Evolutionary conservation across 1,140 invertebrate species (phyloP), one percentile per base, ranked within the genome.

Genomic region (Apis dorsata): DNA sequence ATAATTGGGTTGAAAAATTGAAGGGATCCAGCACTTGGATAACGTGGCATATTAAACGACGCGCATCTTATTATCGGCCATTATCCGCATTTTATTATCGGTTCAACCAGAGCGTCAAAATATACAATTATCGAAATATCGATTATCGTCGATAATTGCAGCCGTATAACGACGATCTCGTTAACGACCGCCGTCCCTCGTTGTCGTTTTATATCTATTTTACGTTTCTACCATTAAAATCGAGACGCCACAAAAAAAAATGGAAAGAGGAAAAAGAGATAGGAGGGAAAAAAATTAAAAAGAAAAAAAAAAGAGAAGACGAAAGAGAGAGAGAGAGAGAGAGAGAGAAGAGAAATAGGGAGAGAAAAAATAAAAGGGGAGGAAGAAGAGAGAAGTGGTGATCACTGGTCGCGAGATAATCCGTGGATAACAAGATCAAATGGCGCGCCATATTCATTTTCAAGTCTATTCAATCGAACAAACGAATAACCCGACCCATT

Each of bases 141-240:
- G 75, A 83, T 81, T 81, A 88, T 82, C 81, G 82, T 82, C 90
- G 85, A 91, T 91, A 91, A 91, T 91, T 90, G 88, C 81, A 79
- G 53, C 71, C 85, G 84, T 85, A 85, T 88, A 90, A 89, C 86
- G 90, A 90, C 84, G 78, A 65, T 79, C 84, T 91, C 90, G 89
- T 91, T 91, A 91, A 60, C 81, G 85, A 71, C 85, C 76, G 85
- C 86, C 83, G 90, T 81, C 74, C 74, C 34, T 59, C 51, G 4
- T 53, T 66, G 55, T 72, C 85, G 60, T 86, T 88, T 51, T 83
- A 69, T 79, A 69, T 79, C 81, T 75, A 63, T 84, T 83, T 88
- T 88, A 70, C 73, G 44, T 76, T 83, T 70, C 83, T 44, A 60
- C 70, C 86, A 90, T 90, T 90, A 90, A 89, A 86, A 90, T 90